Evolutionary conservation across 2,113 vertebrate species (phyloP).

Genomic region (Epinephelus fuscoguttatus): DNA sequence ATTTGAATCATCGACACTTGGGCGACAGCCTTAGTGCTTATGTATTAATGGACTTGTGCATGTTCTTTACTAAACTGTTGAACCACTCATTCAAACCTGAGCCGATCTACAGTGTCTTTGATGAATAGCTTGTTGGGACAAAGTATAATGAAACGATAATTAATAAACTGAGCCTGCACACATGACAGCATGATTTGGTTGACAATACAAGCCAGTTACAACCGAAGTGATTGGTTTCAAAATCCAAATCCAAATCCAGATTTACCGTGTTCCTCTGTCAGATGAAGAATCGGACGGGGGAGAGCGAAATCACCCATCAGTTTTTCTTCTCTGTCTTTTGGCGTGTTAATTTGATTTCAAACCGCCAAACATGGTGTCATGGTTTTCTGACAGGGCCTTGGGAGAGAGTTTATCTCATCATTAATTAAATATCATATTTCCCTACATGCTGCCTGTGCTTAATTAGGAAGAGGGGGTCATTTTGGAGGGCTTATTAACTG

Average conservation of each 20-base stretch:
- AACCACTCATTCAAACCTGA: background rate
- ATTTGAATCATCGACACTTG: background rate
- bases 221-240: slow-evolving; percentile 89
- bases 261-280: slow-evolving; percentile 44
- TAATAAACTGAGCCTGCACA: slow-evolving; percentile 15
- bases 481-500: slow-evolving; percentile 99
- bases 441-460: slow-evolving; percentile 97
- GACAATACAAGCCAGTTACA: slow-evolving; percentile 31
- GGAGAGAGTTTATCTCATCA: slow-evolving; percentile 99
- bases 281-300: slow-evolving; percentile 31
- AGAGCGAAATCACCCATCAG: slow-evolving; percentile 73
- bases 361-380: slow-evolving; percentile 99
- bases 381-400: slow-evolving; percentile 98
- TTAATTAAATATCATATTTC: slow-evolving; percentile 99
- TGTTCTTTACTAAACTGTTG: background rate
- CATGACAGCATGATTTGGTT: background rate
- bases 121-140: slow-evolving; percentile 27
- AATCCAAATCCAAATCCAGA: slow-evolving; percentile 84
- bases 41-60: background rate
- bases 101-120: background rate
- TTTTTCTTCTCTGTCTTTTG: slow-evolving; percentile 73
- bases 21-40: background rate
- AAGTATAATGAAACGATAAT: slow-evolving; percentile 15
- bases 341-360: slow-evolving; percentile 93
- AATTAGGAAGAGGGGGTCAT: slow-evolving; percentile 98